A percentile compares a stretch with the other conserved stretches of the same genome.
phyloP scores from a whole-genome alignment of 92 coral and sea anemone species.

The Hydrozoanthus gracilis region DNA sequence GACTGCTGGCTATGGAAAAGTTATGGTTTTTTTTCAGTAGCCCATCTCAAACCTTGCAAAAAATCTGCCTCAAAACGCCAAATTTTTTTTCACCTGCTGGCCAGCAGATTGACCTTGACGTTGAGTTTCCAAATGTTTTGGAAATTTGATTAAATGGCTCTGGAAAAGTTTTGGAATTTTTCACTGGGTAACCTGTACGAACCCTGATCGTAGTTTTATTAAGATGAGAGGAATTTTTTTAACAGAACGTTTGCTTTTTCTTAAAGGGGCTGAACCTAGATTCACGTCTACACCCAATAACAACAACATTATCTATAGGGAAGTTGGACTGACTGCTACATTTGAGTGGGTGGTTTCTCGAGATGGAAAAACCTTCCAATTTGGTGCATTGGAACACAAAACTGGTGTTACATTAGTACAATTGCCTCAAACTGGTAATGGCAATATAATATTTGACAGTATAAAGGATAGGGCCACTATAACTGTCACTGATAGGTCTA shows the following conservation, averaged over 20 bases:
- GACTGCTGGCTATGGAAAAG: too few species aligned
- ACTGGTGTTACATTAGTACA: neutral
- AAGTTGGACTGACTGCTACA: neutral
- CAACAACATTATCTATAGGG: constrained; percentile 6
- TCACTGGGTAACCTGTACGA: too few species aligned
- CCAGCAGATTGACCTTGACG: too few species aligned
- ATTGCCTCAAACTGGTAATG: neutral
- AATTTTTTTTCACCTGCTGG: too few species aligned
- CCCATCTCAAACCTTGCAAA: too few species aligned
- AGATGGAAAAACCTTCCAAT: neutral
- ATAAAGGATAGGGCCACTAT: neutral
- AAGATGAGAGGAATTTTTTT: too few species aligned
- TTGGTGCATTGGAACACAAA: neutral
- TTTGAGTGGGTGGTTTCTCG: neutral
- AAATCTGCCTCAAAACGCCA: too few species aligned
- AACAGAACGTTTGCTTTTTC: neutral
- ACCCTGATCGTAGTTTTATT: too few species aligned
- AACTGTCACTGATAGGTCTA: neutral
- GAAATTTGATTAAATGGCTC: too few species aligned
- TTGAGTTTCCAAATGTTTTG: too few species aligned
- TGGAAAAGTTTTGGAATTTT: too few species aligned
- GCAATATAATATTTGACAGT: neutral
- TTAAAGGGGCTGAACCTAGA: neutral
- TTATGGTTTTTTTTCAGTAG: too few species aligned
- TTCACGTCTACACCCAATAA: constrained; percentile 1